phyloP scores from a whole-genome alignment of 2,888 invertebrate genomes.

The Agrilus biguttatus region DNA sequence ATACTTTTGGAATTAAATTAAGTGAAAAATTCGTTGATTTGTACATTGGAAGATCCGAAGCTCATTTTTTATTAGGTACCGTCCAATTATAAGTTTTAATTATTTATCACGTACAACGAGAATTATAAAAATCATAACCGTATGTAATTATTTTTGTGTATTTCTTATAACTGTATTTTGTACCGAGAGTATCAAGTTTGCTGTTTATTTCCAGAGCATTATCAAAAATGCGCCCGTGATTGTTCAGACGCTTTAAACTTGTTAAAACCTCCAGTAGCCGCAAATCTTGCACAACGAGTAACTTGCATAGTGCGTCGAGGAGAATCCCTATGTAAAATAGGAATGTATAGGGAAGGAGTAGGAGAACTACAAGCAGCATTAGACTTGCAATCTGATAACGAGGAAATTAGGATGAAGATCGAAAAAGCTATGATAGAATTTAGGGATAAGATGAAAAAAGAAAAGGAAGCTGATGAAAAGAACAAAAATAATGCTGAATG shows the following conservation, averaged over 20 bases:
- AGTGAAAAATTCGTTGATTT: slow-evolving; percentile 58
- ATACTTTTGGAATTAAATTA: slow-evolving; percentile 60
- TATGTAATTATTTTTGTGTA: not conserved
- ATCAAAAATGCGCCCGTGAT: slow-evolving; percentile 41
- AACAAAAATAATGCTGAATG: too few species aligned
- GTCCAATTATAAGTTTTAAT: not conserved
- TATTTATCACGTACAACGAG: not conserved
- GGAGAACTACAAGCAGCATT: slow-evolving; percentile 62
- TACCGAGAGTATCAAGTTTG: not conserved
- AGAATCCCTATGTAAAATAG: slow-evolving; percentile 55
- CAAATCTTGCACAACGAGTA: slow-evolving; percentile 55
- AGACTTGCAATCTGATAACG: slow-evolving; percentile 48
- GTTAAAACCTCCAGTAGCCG: slow-evolving; percentile 54
- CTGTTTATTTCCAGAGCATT: slow-evolving; percentile 42
- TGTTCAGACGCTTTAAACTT: slow-evolving; percentile 57
- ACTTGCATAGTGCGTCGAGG: slow-evolving; percentile 63
- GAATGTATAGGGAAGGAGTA: slow-evolving; percentile 53
- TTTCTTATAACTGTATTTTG: not conserved
- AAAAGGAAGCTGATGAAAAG: not conserved
- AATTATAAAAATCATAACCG: not conserved
- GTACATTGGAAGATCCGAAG: slow-evolving; percentile 62
- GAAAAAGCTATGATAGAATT: slow-evolving; percentile 5
- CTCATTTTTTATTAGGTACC: slow-evolving; percentile 49
- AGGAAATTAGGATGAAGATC: slow-evolving; percentile 44
- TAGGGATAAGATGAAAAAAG: not conserved